phyloP scores from a whole-genome alignment of 2,888 invertebrate species.

The Alloscopus bannaensis region DNA sequence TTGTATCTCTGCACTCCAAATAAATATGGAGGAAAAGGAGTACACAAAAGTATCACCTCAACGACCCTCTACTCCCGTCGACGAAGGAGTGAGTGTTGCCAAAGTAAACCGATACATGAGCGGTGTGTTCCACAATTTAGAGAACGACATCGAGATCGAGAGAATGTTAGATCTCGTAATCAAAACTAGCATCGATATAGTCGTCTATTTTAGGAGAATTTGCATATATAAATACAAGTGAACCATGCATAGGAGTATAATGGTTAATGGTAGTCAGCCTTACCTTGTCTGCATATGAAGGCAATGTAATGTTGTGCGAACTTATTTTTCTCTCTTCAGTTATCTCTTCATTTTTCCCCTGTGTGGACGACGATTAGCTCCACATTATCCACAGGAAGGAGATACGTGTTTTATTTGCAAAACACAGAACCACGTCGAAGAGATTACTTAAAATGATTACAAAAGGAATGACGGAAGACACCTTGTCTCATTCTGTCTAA shows the following conservation, averaged over 20 bases:
- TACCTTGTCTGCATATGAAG: no score
- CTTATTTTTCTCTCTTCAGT: not conserved
- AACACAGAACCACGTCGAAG: not conserved
- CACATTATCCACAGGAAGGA: not conserved
- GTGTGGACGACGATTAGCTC: not conserved
- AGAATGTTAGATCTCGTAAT: no score
- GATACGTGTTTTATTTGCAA: not conserved
- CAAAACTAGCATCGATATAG: no score
- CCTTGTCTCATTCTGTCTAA: not conserved
- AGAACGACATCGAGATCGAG: no score
- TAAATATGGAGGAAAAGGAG: not conserved
- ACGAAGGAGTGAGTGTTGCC: not conserved
- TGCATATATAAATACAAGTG: no score
- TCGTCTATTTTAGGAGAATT: no score
- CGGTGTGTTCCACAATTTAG: no score
- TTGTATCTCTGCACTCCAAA: not conserved
- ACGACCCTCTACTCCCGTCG: not conserved
- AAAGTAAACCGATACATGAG: constrained; percentile 1
- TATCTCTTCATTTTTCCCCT: no score
- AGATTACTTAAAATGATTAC: not conserved
- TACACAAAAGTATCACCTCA: not conserved
- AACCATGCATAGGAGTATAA: no score
- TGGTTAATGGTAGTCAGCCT: no score
- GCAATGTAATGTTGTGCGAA: not conserved
- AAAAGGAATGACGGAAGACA: not conserved